Evolutionary conservation across 2,888 invertebrate species (phyloP), one percentile per base, ranked within the genome.

Genomic region (Leucophenga montana): DNA sequence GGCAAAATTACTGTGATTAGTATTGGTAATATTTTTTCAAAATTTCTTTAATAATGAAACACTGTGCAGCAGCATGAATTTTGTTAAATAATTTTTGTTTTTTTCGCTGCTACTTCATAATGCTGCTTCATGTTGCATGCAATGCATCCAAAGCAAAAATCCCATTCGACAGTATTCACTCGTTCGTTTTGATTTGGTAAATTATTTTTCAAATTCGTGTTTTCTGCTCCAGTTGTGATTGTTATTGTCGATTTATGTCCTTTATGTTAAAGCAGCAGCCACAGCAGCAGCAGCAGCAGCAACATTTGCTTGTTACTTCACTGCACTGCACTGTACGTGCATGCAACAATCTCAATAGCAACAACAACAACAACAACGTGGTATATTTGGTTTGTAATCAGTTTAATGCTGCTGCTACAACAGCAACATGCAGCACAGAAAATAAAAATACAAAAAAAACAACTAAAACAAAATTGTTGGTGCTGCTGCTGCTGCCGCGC

Each of bases 181-280:
- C 44, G 39, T 14, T 61, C 39, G 39, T 20, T 44, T 44, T 61
- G 61, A 61, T 61, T 33, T 33, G 31, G 61, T 18, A 39, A 61
- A 61, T 61, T 61, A 18, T 61, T 61, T 33, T 31, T 39, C 44
- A 61, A 61, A 61, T 33, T 61, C 61, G 61, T 61, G 61, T 61
- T 61, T 61, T 39, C 61, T 61, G 61, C 61, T 61, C 61, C 61
- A 61, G 61, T 61, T 61, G 61, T 61, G 61, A 61, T 61, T 61
- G 61, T 61, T 61, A 61, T 44, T 61, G 61, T 44, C 61, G 61
- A 61, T 61, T 61, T 61, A 61, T 61, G 39, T 61, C 61, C 61
- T 61, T 61, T 61, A 61, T 61, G 61, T 39, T 39, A 33, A 59
- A 22, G 22, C 59, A 39, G 6, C 39, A 39, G 59, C 59, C 16